phyloP scores from a whole-genome alignment of 2,113 vertebrate species.

The Aplodontia rufa region DNA sequence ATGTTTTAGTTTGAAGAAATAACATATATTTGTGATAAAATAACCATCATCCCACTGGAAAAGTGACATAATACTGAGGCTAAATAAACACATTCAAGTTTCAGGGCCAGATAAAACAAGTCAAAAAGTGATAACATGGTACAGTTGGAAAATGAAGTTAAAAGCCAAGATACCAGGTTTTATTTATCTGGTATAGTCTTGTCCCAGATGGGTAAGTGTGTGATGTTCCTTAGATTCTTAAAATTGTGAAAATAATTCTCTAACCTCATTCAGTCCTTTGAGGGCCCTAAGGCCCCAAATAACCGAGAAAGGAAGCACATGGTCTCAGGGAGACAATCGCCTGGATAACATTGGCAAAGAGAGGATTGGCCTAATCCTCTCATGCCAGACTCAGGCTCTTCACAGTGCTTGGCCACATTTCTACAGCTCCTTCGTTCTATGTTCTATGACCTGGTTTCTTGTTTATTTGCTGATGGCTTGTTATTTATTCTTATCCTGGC shows the following conservation, averaged over 20 bases:
- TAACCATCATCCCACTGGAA: background rate
- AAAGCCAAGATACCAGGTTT: background rate
- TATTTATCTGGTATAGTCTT: background rate
- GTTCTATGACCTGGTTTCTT: slow-evolving; percentile 47
- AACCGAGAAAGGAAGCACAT: background rate
- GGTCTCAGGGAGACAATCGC: background rate
- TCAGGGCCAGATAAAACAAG: background rate
- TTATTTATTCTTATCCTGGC: slow-evolving; percentile 19
- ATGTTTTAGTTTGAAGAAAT: background rate
- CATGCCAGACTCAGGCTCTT: background rate
- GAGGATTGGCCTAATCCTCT: background rate
- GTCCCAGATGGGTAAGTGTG: background rate
- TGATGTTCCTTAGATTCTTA: background rate
- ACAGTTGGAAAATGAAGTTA: background rate
- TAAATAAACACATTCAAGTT: background rate
- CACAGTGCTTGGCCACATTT: background rate
- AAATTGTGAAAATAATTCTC: slow-evolving; percentile 4
- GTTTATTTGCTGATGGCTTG: slow-evolving; percentile 29
- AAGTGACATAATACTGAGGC: background rate
- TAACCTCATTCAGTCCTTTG: background rate
- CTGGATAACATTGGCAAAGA: background rate
- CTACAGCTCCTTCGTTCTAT: background rate
- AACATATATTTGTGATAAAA: background rate
- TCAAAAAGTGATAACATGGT: background rate
- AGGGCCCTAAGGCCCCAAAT: background rate